phyloP scores from a whole-genome alignment of 1,140 invertebrate species.

The Pogonomyrmex barbatus region DNA sequence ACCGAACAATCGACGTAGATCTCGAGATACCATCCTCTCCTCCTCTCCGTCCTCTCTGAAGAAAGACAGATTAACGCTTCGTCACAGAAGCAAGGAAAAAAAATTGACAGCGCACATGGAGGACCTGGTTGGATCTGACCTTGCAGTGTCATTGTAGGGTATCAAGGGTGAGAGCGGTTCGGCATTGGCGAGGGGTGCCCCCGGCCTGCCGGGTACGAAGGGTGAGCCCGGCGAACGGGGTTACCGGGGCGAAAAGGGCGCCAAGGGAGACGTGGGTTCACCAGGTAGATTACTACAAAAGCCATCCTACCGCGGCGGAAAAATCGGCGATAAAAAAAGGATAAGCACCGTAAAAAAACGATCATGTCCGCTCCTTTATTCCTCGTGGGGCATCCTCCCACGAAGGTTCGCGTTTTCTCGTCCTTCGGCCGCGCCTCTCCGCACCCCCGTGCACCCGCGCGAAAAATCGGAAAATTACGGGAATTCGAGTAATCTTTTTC shows the following conservation, averaged over 20 bases:
- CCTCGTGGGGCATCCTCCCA: neutral
- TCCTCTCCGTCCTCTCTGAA: constrained; percentile 59
- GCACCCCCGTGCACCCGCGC: neutral
- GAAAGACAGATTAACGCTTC: constrained; percentile 67
- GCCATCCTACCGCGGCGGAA: constrained; percentile 60
- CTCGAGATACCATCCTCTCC: constrained; percentile 65
- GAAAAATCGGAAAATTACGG: constrained; percentile 27
- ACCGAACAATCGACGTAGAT: constrained; percentile 53
- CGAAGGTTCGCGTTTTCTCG: constrained; percentile 5
- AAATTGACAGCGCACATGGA: constrained; percentile 75
- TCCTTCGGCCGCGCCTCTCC: constrained; percentile 5
- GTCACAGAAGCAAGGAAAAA: constrained; percentile 48
- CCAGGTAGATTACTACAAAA: constrained; percentile 82
- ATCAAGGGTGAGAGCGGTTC: constrained; percentile 85
- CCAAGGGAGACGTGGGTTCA: constrained; percentile 83
- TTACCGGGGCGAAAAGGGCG: constrained; percentile 84
- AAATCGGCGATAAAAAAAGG: constrained; percentile 45
- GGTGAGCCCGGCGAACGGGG: constrained; percentile 86
- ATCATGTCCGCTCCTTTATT: constrained; percentile 17
- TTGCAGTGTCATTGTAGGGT: constrained; percentile 83
- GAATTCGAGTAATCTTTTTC: neutral
- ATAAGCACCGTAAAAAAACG: constrained; percentile 52
- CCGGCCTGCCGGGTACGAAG: constrained; percentile 85
- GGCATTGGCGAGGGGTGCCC: constrained; percentile 82
- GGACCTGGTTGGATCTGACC: constrained; percentile 85